Evolutionary conservation across 2,113 vertebrate genomes (phyloP).

Genomic region (Odocoileus hemionus): DNA sequence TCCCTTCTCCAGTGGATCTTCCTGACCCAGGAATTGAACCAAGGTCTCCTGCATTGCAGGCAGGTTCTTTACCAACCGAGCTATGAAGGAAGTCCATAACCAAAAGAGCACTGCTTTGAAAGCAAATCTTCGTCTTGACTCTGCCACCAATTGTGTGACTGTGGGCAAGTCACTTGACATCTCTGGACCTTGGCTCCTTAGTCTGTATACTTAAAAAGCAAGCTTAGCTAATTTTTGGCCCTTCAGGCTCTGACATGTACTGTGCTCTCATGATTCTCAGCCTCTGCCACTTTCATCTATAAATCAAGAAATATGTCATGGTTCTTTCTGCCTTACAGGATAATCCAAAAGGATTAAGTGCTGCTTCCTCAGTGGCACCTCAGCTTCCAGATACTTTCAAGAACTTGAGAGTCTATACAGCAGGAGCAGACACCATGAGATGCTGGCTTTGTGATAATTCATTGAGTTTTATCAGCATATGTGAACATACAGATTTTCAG

Average conservation of each 20-base stretch:
- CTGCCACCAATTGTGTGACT: neutral
- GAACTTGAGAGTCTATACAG: neutral
- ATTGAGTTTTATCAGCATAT: slow-evolving; percentile 26
- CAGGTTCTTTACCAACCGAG: neutral
- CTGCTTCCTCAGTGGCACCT: slow-evolving; percentile 26
- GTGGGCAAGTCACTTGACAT: neutral
- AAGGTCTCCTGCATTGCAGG: neutral
- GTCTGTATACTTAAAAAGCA: neutral
- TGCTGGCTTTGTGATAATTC: slow-evolving; percentile 29
- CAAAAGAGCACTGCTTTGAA: neutral
- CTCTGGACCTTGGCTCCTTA: neutral
- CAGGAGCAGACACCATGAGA: neutral
- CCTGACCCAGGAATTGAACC: neutral
- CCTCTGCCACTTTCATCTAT: neutral
- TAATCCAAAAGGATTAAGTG: slow-evolving; percentile 39
- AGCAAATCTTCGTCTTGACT: neutral
- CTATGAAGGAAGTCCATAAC: neutral
- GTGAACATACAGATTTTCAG: slow-evolving; percentile 12
- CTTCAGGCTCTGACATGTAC: neutral
- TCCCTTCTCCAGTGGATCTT: neutral
- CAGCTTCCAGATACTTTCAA: slow-evolving; percentile 12
- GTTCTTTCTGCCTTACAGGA: slow-evolving; percentile 2
- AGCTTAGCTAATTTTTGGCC: neutral
- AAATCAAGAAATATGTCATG: slow-evolving; percentile 17
- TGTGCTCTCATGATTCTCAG: neutral